phyloP scores from a whole-genome alignment of 2,797 vertebrate species.

The Naso thynnoides region DNA sequence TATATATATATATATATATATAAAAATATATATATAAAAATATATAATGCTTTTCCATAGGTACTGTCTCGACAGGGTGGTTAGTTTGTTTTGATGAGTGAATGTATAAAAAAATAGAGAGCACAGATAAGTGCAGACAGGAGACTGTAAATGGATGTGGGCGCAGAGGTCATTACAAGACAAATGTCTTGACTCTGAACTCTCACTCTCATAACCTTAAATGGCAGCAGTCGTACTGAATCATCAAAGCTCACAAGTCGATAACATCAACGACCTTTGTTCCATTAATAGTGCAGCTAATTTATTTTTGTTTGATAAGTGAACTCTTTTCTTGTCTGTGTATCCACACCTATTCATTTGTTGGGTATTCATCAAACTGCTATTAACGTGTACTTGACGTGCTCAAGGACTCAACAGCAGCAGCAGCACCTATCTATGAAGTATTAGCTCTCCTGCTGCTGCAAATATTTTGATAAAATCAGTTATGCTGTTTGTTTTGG shows the following conservation, averaged over 20 bases:
- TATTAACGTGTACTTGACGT: not conserved
- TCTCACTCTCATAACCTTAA: not conserved
- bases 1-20: too few species aligned
- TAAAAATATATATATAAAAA: too few species aligned
- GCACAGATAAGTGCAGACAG: not conserved
- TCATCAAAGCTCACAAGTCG: not conserved
- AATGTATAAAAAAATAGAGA: not conserved
- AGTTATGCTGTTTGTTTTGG: not conserved
- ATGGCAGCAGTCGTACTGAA: not conserved
- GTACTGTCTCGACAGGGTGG: not conserved
- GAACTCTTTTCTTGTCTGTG: not conserved
- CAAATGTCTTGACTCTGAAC: not conserved
- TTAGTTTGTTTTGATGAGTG: not conserved
- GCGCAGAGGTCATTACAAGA: not conserved
- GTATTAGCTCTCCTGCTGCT: not conserved
- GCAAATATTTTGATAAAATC: not conserved
- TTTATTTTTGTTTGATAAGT: not conserved
- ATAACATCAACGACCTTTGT: not conserved
- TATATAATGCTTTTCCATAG: not conserved
- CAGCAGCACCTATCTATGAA: not conserved
- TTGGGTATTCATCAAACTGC: not conserved
- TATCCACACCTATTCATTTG: not conserved
- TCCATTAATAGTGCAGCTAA: too few species aligned
- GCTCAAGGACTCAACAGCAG: not conserved
- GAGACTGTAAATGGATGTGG: constrained; percentile 3